Conservation (phyloP, 2,113 vertebrate genomes). For the Odocoileus hemionus region DNA sequence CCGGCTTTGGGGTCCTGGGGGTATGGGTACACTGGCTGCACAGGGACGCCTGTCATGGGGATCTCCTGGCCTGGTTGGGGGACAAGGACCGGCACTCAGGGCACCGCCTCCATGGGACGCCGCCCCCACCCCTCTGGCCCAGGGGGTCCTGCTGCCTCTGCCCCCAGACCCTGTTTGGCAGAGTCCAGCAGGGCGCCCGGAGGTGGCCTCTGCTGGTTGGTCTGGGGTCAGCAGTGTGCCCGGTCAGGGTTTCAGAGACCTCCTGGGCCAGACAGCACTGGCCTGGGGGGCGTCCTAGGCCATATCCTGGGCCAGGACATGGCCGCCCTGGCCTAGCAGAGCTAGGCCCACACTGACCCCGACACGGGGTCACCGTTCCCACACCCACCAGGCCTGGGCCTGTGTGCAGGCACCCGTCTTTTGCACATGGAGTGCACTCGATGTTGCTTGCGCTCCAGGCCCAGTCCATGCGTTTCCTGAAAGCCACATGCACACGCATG, state of each 20-base stretch:
- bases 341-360: neutral
- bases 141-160: neutral
- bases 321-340: neutral
- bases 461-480: no score
- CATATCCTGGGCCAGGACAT: neutral
- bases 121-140: neutral
- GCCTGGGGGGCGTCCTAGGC: neutral
- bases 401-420: neutral
- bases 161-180: neutral
- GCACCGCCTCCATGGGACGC: neutral
- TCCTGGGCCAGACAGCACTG: neutral
- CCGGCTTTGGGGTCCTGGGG: slow-evolving; percentile 74
- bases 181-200: neutral
- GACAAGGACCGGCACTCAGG: neutral
- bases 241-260: neutral
- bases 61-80: slow-evolving; percentile 85
- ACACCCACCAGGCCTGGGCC: neutral
- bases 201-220: no score
- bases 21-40: slow-evolving; percentile 83
- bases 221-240: neutral
- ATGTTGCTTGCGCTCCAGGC: accelerated
- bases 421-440: neutral
- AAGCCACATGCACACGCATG: neutral
- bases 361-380: neutral
- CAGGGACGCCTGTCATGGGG: slow-evolving; percentile 87